Base-by-base conservation (phyloP, 2,888 invertebrate genomes). In the Macaria notata region DNA sequence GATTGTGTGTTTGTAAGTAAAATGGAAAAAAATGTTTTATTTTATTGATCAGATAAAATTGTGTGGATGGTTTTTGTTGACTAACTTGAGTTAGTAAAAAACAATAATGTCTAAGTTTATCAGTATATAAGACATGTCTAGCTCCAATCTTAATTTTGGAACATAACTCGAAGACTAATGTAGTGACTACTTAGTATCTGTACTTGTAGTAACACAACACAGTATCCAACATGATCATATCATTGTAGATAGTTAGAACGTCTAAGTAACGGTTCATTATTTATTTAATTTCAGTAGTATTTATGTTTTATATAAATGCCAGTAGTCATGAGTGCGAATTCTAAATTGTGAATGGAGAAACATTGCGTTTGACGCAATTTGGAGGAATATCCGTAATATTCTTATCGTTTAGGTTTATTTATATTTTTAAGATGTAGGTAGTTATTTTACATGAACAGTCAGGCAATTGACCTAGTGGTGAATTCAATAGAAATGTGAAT, bases 211-310 rank as follows among this genome's bases (percentile, higher is more conserved):
- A 46, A 54, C 33, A 1, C 33, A 36, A n/a, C n/a, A n/a, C 52
- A 55, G 62, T 60, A 59, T 49, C 41, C 39, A 41, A 69, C 56
- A 58, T 63, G 65, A 66, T 55, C 63, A 61, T 63, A 58, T 56
- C 54, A 46, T 52, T 56, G 57, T 59, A 50, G 51, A 60, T 59
- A 63, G 8, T 39, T 55, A 64, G 43, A 29, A 42, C 30, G 8
- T 33, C 48, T 33, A 50, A 43, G 31, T 55, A 50, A 42, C 43
- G 47, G 39, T 47, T 52, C 54, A 41, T 50, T 54, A 54, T 49
- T 51, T 50, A 48, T 47, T 33, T 59, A 45, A 38, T 30, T 42
- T n/a, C 31, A 9, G 41, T 46, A 19, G 30, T 36, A 44, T 43
- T 50, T 36, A 50, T 50, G n/a, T 49, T 4, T 39, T 49, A 19